These are phyloP conservation scores for human DNA, from an alignment of 2,113 vertebrate genomes.

Conservation along the genomic window GRCh38 chr7:107013001-107013500, in stretches of 20 bases:
- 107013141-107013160: neutral
- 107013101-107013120: neutral
- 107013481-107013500: too few species aligned
- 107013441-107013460: too few species aligned
- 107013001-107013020: neutral
- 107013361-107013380: too few species aligned
- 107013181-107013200: neutral
- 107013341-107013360: too few species aligned
- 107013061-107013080: neutral
- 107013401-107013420: too few species aligned
- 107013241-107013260: conserved; percentile 12
- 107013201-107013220: conserved; percentile 42
- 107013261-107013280: conserved; percentile 10
- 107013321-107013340: too few species aligned
- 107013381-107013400: too few species aligned
- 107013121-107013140: neutral
- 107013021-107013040: neutral
- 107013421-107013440: too few species aligned
- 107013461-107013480: fast-evolving
- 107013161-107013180: neutral
- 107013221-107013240: conserved; percentile 42
- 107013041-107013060: neutral
- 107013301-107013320: neutral
- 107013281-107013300: conserved; percentile 6
- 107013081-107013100: neutral